Base-by-base conservation (phyloP, 2,888 invertebrate genomes). In the Conchocele bisecta region DNA sequence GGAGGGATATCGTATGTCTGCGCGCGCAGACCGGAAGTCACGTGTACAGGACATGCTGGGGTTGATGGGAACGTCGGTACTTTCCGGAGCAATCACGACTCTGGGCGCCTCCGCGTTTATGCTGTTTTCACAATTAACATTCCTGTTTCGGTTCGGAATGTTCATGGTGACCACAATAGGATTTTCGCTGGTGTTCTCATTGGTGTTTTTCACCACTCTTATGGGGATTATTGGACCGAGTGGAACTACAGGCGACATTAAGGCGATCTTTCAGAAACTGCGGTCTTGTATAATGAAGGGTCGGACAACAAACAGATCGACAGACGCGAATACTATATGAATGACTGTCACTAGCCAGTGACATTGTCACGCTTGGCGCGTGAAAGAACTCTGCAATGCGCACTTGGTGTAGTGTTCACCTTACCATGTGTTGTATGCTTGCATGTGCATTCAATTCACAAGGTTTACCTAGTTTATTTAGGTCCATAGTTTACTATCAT, bases 101-200 rank as follows among this genome's bases (percentile, higher is more conserved):
- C 59, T 87, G n/a, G 89, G 89, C 0, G 88, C 89, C 0, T 85
- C 88, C 1, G 24, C 85, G 11, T 89, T 89, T 71, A 86, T 89
- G 88, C 72, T 89, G 42, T 83, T 86, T 29, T 88, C 87, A 6
- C 70, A 87, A 59, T 86, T 89, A 54, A 76, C 78, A 70, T 89
- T 89, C 60, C 86, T 89, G 63, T 73, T 86, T 41, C 84, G 87
- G 72, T 89, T 89, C 67, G 89, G 88, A 11, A 80, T 86, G 5
- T 88, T 89, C 66, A 82, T 89, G 81, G 83, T 88, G 54, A 75
- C 81, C 41, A 88, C 87, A 20, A 88, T 88, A n/a, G 84, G 83
- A 9, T 89, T 89, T 61, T 89, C 89, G 1, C 22, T 88, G 46
- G 11, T 86, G 2, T 89, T 80, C 69, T 82, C 88, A 3, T 53